Conservation (phyloP, 2,113 vertebrate genomes). For the Hippopotamus amphibius region DNA sequence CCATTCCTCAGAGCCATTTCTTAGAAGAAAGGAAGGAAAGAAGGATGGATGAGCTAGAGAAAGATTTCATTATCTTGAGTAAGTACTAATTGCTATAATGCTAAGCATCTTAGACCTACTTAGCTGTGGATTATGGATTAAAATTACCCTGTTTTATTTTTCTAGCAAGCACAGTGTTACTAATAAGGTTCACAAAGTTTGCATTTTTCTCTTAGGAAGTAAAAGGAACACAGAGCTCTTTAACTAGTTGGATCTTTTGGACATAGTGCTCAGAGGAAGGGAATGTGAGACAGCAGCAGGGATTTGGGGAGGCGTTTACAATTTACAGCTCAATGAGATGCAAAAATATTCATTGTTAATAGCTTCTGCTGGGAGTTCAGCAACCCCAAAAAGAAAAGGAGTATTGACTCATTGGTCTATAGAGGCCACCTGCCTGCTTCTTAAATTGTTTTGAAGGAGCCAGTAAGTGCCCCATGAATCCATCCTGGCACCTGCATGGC, state of each 20-base stretch:
- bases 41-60: constrained; percentile 51
- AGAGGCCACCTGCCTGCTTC: background rate
- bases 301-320: constrained; percentile 32
- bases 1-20: constrained; percentile 66
- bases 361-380: constrained; percentile 55
- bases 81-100: constrained; percentile 68
- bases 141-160: constrained; percentile 73
- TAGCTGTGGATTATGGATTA: constrained; percentile 78
- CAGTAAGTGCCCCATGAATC: background rate
- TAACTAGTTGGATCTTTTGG: constrained; percentile 67
- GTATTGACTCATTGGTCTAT: background rate
- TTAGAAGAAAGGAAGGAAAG: constrained; percentile 77
- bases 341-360: constrained; percentile 68
- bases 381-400: constrained; percentile 5
- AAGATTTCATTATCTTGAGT: constrained; percentile 75
- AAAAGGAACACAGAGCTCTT: constrained; percentile 26
- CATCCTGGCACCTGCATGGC: background rate
- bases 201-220: constrained; percentile 1
- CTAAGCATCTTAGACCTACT: constrained; percentile 78
- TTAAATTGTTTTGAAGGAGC: constrained; percentile 44
- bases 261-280: constrained; percentile 57
- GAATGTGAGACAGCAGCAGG: constrained; percentile 23
- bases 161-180: constrained; percentile 69
- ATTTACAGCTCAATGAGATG: constrained; percentile 59
- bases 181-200: constrained; percentile 77